Evolutionary conservation across 2,113 vertebrate genomes (phyloP).

Genomic region (Alectura lathami): DNA sequence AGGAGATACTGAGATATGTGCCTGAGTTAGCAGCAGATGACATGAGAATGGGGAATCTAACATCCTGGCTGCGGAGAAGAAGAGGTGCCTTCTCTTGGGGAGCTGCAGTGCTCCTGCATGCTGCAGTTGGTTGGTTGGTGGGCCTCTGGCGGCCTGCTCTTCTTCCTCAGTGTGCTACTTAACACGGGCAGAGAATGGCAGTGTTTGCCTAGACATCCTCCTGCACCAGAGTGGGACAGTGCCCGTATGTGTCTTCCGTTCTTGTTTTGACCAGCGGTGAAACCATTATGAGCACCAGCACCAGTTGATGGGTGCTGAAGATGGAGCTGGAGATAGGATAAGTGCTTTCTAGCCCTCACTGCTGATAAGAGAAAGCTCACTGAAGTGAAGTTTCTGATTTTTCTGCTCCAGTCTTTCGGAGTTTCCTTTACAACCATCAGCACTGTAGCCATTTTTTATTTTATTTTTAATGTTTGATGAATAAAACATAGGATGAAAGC

Average conservation of each 20-base stretch:
- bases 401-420: not conserved
- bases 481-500: not conserved
- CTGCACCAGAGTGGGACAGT: not conserved
- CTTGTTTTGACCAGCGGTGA: not conserved
- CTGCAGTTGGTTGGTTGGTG: not conserved
- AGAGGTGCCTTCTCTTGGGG: not conserved
- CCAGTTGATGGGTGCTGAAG: not conserved
- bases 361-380: not conserved
- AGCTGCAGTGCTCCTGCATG: fast-evolving
- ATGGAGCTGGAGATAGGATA: not conserved
- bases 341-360: fast-evolving
- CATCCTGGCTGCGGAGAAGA: not conserved
- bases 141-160: not conserved
- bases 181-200: not conserved
- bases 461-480: not conserved
- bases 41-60: fast-evolving
- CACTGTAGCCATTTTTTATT: not conserved
- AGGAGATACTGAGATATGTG: not conserved
- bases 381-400: not conserved
- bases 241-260: not conserved
- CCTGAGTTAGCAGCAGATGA: not conserved
- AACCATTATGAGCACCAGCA: not conserved
- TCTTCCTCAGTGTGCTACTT: fast-evolving
- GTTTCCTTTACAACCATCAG: not conserved
- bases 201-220: not conserved